Evolutionary conservation across 2,797 vertebrate genomes (phyloP).

Genomic region (Pseudomugil tenellus): DNA sequence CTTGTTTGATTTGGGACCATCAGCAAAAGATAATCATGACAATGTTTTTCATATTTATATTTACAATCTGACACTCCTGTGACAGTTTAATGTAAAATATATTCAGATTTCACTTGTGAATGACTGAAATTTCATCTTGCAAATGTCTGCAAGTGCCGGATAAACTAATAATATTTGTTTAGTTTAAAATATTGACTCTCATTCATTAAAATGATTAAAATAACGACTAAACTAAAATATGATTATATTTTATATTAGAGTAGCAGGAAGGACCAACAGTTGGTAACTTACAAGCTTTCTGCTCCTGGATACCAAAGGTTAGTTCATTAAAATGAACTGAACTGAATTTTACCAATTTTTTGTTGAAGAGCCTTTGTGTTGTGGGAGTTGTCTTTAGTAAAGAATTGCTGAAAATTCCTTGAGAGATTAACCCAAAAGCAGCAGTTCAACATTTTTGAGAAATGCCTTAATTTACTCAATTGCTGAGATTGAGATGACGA

Average conservation of each 20-base stretch:
- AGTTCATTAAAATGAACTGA: neutral
- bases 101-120: constrained; percentile 27
- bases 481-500: constrained; percentile 5
- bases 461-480: constrained; percentile 13
- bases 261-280: too few relatives aligned
- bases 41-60: constrained; percentile 11
- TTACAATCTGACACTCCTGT: constrained; percentile 5
- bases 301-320: neutral
- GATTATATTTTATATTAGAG: too few relatives aligned
- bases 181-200: neutral
- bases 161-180: too few relatives aligned
- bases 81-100: constrained; percentile 31
- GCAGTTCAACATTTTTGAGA: constrained; percentile 10
- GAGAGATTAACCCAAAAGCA: neutral
- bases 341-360: neutral
- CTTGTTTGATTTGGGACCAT: constrained; percentile 41
- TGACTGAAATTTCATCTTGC: constrained; percentile 14
- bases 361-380: neutral
- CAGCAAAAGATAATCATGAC: constrained; percentile 38
- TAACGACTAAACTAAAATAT: too few relatives aligned
- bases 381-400: neutral
- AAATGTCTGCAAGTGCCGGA: neutral
- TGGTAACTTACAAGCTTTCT: neutral
- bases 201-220: neutral
- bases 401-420: constrained; percentile 1